Conservation (phyloP, 2,888 invertebrate genomes). For the Gortyna flavago region DNA sequence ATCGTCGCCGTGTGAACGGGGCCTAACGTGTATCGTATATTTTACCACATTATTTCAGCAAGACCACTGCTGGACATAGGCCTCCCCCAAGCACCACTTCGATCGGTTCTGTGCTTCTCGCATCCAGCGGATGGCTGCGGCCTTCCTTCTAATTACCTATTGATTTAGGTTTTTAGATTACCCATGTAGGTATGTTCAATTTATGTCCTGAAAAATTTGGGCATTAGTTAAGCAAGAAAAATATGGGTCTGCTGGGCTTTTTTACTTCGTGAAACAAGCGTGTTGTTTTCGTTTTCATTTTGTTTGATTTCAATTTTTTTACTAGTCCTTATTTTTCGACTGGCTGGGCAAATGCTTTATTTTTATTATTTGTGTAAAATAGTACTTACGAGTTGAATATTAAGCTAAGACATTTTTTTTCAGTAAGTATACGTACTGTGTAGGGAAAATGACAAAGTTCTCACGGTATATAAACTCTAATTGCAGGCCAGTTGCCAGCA, state of each 20-base stretch:
- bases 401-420: background rate
- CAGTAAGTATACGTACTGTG: background rate
- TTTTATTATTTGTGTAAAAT: background rate
- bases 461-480: conserved; percentile 2
- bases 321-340: background rate
- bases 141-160: background rate
- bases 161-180: too few relatives aligned
- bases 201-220: background rate
- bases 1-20: too few relatives aligned
- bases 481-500: background rate
- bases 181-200: too few relatives aligned
- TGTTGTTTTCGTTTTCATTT: background rate
- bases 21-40: background rate
- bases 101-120: background rate
- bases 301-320: background rate
- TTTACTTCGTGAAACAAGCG: background rate
- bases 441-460: background rate
- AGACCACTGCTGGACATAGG: background rate
- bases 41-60: background rate
- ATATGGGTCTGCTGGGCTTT: too few relatives aligned
- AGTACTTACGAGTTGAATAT: background rate
- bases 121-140: background rate
- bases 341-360: background rate
- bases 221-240: background rate
- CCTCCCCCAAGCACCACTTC: background rate